phyloP scores from a whole-genome alignment of 2,888 invertebrate species.

The Campoletis raptor region DNA sequence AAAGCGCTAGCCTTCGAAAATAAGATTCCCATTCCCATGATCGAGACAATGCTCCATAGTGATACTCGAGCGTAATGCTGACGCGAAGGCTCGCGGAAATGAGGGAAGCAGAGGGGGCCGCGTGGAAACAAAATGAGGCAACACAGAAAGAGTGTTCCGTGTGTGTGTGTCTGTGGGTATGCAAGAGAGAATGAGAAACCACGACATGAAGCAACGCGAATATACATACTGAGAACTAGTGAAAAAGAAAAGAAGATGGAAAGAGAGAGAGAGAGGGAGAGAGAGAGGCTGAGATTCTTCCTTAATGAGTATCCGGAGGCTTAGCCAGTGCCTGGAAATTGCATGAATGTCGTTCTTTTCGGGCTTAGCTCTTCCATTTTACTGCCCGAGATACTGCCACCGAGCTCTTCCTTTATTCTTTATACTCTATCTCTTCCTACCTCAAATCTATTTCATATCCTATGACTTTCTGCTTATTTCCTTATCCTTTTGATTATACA shows the following conservation, averaged over 20 bases:
- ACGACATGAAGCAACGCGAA: constrained; percentile 47
- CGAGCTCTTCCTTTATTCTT: constrained; percentile 54
- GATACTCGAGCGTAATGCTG: constrained; percentile 39
- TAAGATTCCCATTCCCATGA: constrained; percentile 59
- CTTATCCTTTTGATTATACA: constrained; percentile 66
- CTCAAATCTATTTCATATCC: constrained; percentile 68
- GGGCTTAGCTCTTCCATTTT: constrained; percentile 66
- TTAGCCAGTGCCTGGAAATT: constrained; percentile 76
- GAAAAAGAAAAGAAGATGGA: constrained; percentile 47
- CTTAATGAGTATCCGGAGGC: constrained; percentile 75
- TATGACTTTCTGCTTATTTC: constrained; percentile 60
- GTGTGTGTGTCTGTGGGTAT: constrained; percentile 19
- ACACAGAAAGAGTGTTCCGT: constrained; percentile 44
- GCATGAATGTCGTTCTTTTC: constrained; percentile 77
- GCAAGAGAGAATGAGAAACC: constrained; percentile 61
- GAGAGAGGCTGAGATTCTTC: constrained; percentile 65
- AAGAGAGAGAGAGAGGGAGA: constrained; percentile 42
- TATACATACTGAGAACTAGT: constrained; percentile 55
- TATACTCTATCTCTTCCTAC: constrained; percentile 45
- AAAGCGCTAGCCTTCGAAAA: constrained; percentile 50
- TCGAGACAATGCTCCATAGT: constrained; percentile 53
- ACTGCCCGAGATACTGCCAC: constrained; percentile 60
- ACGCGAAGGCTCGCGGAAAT: constrained; percentile 52
- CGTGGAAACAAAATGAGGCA: constrained; percentile 65
- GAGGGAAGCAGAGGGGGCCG: constrained; percentile 32